A percentile compares a stretch with the other conserved stretches of the same genome.
Conservation (phyloP, 1,140 invertebrate species). For the Spodoptera frugiperda region DNA sequence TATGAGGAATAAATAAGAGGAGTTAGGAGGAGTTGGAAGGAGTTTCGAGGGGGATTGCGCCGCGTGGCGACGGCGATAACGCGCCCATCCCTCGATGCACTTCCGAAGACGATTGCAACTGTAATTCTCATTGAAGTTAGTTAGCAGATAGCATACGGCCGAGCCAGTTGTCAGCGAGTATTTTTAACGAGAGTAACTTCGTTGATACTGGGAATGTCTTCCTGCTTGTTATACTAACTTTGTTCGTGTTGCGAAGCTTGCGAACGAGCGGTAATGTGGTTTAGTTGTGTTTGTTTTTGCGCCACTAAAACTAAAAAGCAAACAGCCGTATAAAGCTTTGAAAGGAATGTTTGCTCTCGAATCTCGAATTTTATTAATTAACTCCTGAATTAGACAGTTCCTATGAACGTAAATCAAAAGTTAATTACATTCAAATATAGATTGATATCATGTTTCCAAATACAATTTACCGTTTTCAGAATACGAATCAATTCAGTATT, state of each 20-base stretch:
- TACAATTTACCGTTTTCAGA: constrained; percentile 16
- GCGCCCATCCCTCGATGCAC: constrained; percentile 39
- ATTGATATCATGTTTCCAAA: constrained; percentile 11
- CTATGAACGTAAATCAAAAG: constrained; percentile 4
- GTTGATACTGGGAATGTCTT: constrained; percentile 24
- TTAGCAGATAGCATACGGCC: constrained; percentile 28
- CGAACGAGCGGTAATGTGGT: constrained; percentile 9
- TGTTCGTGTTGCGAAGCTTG: constrained; percentile 2
- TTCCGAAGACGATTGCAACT: constrained; percentile 18
- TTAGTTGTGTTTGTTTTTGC: constrained; percentile 30
- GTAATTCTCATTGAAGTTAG: constrained; percentile 40
- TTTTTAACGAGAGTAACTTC: constrained; percentile 42
- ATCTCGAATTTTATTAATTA: constrained; percentile 24
- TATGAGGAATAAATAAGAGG: constrained; percentile 62
- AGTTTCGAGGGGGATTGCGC: constrained; percentile 22
- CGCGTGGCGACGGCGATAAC: constrained; percentile 41
- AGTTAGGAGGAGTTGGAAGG: constrained; percentile 47
- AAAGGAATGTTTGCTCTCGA: constrained; percentile 4
- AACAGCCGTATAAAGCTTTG: constrained; percentile 14
- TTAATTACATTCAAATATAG: constrained; percentile 19
- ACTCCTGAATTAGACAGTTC: constrained; percentile 9
- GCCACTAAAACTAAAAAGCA: constrained; percentile 17
- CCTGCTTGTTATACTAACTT: constrained; percentile 34
- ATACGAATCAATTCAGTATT: constrained; percentile 28
- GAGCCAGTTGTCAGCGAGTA: constrained; percentile 26